Evolutionary conservation across 2,113 vertebrate species (phyloP).

Genomic region (Nicator chloris): DNA sequence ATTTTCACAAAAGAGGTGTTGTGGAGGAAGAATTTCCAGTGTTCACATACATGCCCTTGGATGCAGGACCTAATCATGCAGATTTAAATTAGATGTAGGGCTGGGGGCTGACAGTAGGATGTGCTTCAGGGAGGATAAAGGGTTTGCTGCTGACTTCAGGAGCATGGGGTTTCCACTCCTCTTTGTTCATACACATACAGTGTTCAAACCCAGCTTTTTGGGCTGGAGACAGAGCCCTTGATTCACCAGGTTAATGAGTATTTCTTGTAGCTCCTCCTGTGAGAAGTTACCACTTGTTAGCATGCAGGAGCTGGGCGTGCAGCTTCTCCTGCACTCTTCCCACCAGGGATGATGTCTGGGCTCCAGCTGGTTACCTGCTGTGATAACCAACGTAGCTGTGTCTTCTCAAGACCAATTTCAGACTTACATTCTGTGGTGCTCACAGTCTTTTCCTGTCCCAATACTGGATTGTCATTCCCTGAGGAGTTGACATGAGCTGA

Average conservation of each 20-base stretch:
- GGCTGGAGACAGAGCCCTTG: not conserved
- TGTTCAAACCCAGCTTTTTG: not conserved
- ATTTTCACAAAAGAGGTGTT: not conserved
- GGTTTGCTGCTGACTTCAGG: not conserved
- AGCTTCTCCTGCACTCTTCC: not conserved
- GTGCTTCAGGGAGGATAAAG: not conserved
- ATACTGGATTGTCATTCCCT: not conserved
- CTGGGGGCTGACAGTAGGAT: not conserved
- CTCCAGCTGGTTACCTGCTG: not conserved
- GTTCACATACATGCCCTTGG: not conserved
- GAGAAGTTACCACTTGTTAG: not conserved
- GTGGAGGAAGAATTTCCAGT: not conserved
- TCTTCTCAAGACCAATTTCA: not conserved
- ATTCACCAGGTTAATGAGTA: not conserved
- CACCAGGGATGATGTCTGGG: not conserved
- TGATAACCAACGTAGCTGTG: not conserved
- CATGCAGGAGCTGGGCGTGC: not conserved
- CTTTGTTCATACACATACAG: not conserved
- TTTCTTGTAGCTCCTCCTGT: not conserved
- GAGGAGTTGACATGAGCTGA: not conserved
- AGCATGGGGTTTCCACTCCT: not conserved
- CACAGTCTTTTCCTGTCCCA: not conserved
- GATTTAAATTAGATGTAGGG: not conserved
- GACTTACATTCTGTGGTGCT: not conserved
- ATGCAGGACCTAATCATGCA: not conserved